Percentiles rank a stretch among this genome's conserved stretches.
These are phyloP conservation scores for Mixornis gularis DNA, from an alignment of 2,113 vertebrate genomes.

Conservation along the genomic window DNA sequence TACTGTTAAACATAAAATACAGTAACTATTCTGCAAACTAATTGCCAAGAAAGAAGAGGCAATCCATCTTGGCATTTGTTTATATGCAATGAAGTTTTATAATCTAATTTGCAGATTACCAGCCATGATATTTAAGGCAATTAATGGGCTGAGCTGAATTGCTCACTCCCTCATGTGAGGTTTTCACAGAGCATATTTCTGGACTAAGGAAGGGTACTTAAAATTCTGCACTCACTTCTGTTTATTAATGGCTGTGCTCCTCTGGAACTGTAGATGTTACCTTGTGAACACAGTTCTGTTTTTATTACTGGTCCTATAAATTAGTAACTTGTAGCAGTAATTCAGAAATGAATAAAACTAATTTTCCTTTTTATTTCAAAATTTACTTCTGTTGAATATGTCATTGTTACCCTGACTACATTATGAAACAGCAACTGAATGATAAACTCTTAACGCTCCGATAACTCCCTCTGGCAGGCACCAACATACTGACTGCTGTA, in stretches of 20 bases:
- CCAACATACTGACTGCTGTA: not conserved
- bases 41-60: conserved; percentile 27
- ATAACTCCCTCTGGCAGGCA: not conserved
- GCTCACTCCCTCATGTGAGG: conserved; percentile 30
- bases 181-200: conserved; percentile 38
- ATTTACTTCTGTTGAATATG: not conserved
- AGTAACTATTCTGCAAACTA: conserved; percentile 41
- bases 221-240: conserved; percentile 23
- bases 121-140: conserved; percentile 55
- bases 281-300: conserved; percentile 5
- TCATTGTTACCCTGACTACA: not conserved
- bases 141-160: conserved; percentile 50
- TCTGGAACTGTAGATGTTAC: not conserved
- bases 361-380: conserved; percentile 45
- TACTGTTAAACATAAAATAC: conserved; percentile 48
- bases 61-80: conserved; percentile 38
- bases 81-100: conserved; percentile 56
- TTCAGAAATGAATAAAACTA: conserved; percentile 24
- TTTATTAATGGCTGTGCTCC: conserved; percentile 28
- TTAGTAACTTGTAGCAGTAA: conserved; percentile 4
- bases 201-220: conserved; percentile 35
- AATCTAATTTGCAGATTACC: conserved; percentile 65
- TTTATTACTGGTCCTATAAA: conserved; percentile 40
- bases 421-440: not conserved
- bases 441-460: not conserved